phyloP scores from a whole-genome alignment of 2,888 invertebrate genomes.

The Orchesellides sinensis region DNA sequence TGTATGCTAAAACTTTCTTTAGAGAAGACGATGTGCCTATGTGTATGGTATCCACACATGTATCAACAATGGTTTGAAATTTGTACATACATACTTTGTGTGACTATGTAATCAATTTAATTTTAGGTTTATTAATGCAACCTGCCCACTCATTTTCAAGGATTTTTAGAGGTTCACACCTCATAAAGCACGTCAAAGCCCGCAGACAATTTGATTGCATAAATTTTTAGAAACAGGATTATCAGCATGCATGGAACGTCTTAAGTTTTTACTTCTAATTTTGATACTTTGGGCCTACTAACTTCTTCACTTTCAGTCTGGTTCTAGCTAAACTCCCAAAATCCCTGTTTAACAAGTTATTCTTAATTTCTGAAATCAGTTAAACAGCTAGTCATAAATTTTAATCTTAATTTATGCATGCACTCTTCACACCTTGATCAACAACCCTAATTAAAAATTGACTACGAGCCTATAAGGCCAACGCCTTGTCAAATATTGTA shows the following conservation, averaged over 20 bases:
- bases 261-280: background rate
- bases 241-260: background rate
- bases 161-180: slow-evolving; percentile 30
- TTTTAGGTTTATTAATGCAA: background rate
- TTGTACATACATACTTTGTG: no score
- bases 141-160: background rate
- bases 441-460: slow-evolving; percentile 26
- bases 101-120: no score
- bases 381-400: slow-evolving; percentile 1
- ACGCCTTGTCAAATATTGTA: slow-evolving; percentile 21
- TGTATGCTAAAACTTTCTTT: no score
- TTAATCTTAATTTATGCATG: slow-evolving; percentile 13
- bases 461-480: background rate
- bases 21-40: no score
- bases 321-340: background rate
- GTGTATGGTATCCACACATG: no score
- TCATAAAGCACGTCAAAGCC: slow-evolving; percentile 51
- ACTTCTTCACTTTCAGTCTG: background rate
- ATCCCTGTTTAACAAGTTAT: background rate
- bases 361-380: background rate
- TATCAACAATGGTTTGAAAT: no score
- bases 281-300: background rate
- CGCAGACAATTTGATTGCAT: slow-evolving; percentile 41
- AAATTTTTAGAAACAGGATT: slow-evolving; percentile 25
- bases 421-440: slow-evolving; percentile 28